These are phyloP conservation scores for Amiota mariae DNA, from an alignment of 2,888 invertebrate genomes.

Conservation along the genomic window DNA sequence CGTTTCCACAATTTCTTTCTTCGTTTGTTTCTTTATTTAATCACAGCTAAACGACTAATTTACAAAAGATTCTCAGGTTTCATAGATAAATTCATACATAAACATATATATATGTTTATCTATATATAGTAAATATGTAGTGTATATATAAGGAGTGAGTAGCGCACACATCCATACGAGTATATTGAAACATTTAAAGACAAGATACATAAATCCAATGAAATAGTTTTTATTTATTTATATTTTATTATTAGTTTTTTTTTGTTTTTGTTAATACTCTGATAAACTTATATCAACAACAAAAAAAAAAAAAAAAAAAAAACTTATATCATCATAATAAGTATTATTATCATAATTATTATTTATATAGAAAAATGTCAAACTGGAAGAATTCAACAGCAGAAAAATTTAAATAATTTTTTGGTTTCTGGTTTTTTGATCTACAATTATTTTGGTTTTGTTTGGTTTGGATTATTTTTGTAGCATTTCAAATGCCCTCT, in stretches of 20 bases:
- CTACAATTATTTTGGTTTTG: neutral
- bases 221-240: no score
- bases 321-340: no score
- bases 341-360: neutral
- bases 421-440: neutral
- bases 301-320: no score
- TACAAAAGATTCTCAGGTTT: neutral
- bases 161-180: no score
- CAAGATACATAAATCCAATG: no score
- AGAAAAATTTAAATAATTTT: neutral
- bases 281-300: no score
- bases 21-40: slow-evolving; percentile 4
- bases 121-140: neutral
- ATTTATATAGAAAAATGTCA: neutral
- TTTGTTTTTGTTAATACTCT: no score
- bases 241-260: no score
- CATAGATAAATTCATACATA: neutral
- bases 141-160: no score
- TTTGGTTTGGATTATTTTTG: neutral
- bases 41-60: slow-evolving; percentile 12
- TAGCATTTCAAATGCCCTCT: neutral
- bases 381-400: neutral
- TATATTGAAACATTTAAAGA: no score
- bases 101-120: neutral
- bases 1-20: neutral